A percentile compares a stretch with the other conserved stretches of the same genome.
Evolutionary conservation across 2,113 vertebrate genomes (phyloP).

Genomic region (Apeltes quadracus): DNA sequence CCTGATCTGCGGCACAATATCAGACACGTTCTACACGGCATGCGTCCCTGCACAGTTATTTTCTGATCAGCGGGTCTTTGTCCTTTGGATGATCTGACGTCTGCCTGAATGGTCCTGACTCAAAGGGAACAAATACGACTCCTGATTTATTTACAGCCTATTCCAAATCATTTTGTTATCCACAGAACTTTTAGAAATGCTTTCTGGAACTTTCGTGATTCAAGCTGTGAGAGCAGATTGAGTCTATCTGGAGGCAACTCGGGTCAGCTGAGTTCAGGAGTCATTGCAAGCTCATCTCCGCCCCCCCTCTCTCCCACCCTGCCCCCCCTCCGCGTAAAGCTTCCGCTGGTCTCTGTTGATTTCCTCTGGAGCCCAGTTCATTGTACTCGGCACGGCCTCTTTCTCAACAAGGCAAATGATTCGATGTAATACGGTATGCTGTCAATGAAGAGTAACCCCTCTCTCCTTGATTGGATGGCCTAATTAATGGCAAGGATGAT

Average conservation of each 20-base stretch:
- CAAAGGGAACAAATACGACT: neutral
- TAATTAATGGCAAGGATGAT: slow-evolving; percentile 79
- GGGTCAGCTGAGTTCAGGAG: neutral
- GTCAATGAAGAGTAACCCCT: slow-evolving; percentile 57
- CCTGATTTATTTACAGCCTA: slow-evolving; percentile 4
- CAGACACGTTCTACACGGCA: neutral
- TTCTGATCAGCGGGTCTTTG: neutral
- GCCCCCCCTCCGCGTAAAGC: too few species aligned
- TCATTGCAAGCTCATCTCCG: neutral
- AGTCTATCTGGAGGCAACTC: neutral
- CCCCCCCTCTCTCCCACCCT: neutral
- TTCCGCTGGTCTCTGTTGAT: neutral
- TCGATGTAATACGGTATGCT: slow-evolving; percentile 39
- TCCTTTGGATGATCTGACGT: neutral
- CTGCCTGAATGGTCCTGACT: neutral
- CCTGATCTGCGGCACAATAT: neutral
- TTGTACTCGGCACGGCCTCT: neutral
- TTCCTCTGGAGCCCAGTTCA: neutral
- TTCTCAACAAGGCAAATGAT: slow-evolving; percentile 28
- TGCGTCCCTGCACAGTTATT: too few species aligned
- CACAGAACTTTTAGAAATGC: neutral
- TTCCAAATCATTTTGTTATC: neutral
- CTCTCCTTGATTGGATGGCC: slow-evolving; percentile 72
- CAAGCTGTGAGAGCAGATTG: neutral
- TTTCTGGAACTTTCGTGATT: neutral